These are phyloP conservation scores for Cactoblastis cactorum DNA, from an alignment of 2,888 invertebrate genomes.

Conservation along the genomic window DNA sequence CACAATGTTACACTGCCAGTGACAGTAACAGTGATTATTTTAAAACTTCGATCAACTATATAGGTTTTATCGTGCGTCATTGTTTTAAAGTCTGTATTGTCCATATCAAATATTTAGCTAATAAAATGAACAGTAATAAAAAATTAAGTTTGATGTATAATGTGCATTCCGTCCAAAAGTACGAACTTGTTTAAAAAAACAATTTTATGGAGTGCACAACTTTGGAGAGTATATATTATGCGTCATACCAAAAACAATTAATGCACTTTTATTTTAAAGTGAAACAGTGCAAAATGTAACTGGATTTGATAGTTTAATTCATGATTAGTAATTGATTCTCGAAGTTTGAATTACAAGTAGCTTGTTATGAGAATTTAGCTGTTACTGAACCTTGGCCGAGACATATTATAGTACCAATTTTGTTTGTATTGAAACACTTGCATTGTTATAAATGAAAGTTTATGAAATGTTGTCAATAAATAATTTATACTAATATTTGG, in stretches of 20 bases:
- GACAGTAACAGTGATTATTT: no score
- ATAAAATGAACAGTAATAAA: background rate
- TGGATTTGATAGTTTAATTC: background rate
- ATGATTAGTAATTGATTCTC: background rate
- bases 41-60: no score
- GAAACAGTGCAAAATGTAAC: no score
- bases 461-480: constrained; percentile 62
- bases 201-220: no score
- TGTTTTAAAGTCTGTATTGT: background rate
- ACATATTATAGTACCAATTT: background rate
- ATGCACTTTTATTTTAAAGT: no score
- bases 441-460: constrained; percentile 37
- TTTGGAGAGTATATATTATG: no score
- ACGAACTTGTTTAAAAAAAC: no score
- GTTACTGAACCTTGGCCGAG: background rate
- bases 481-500: constrained; percentile 24
- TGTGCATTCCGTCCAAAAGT: background rate
- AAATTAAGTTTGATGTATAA: background rate
- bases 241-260: no score
- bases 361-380: background rate
- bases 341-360: background rate
- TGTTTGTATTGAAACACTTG: constrained; percentile 2
- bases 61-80: background rate
- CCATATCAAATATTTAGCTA: background rate
- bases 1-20: no score